Evolutionary conservation across 2,888 invertebrate genomes (phyloP).

Genomic region (Pegoplata infirma): DNA sequence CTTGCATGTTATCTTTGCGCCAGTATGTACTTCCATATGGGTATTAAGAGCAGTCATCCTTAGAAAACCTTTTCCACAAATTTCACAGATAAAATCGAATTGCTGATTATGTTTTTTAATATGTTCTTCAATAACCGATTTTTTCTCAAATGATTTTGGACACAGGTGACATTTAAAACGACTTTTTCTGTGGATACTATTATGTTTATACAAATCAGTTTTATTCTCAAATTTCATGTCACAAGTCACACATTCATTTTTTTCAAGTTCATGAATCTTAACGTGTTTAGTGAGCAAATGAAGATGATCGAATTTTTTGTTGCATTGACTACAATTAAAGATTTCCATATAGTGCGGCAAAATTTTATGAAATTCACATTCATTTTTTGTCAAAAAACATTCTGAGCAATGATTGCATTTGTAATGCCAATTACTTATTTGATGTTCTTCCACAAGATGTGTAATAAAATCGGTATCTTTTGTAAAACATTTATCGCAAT

Average conservation of each 20-base stretch:
- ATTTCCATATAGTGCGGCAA: slow-evolving; percentile 36
- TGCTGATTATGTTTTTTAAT: neutral
- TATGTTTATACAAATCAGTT: too few relatives aligned
- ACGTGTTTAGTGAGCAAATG: slow-evolving; percentile 29
- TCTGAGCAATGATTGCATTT: slow-evolving; percentile 37
- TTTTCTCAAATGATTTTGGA: neutral
- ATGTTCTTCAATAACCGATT: neutral
- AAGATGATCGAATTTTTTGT: slow-evolving; percentile 25
- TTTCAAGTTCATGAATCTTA: too few relatives aligned
- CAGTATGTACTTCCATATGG: neutral
- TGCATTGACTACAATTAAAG: slow-evolving; percentile 33
- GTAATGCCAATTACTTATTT: slow-evolving; percentile 38
- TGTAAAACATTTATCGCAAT: slow-evolving; percentile 33
- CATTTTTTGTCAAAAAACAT: slow-evolving; percentile 29
- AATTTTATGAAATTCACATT: slow-evolving; percentile 40
- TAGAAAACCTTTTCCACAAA: neutral
- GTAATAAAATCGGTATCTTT: slow-evolving; percentile 19
- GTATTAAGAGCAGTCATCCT: neutral
- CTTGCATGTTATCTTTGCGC: neutral
- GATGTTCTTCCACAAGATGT: slow-evolving; percentile 24
- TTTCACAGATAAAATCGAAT: neutral
- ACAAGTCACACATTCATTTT: too few relatives aligned
- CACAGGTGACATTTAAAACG: slow-evolving; percentile 3
- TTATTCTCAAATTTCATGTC: too few relatives aligned
- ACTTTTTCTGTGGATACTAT: neutral